phyloP scores from a whole-genome alignment of 2,113 vertebrate species.

The Crotalus helleri region DNA sequence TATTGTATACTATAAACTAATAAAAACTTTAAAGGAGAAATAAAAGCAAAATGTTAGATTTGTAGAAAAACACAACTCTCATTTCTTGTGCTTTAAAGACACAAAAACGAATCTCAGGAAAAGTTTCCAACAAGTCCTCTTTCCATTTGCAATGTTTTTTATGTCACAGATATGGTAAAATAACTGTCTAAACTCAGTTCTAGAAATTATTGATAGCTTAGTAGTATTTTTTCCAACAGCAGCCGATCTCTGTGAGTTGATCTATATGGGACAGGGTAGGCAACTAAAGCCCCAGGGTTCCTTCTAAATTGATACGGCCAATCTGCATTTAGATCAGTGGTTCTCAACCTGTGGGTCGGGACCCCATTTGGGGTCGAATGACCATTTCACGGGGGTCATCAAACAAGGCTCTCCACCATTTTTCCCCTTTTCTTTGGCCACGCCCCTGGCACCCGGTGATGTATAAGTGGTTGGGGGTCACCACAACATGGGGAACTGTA shows the following conservation, averaged over 20 bases:
- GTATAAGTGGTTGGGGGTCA: too few species aligned
- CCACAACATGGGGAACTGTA: too few species aligned
- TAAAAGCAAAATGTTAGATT: slow-evolving; percentile 1
- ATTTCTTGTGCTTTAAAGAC: neutral
- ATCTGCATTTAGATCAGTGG: neutral
- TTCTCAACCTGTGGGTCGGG: too few species aligned
- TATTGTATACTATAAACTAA: too few species aligned
- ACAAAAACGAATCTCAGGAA: neutral
- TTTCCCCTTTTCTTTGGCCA: too few species aligned
- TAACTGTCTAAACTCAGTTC: neutral
- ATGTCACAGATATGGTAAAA: neutral
- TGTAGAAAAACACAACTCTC: neutral
- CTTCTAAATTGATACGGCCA: neutral
- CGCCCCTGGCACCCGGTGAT: too few species aligned
- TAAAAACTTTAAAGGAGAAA: neutral
- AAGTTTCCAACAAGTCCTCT: neutral
- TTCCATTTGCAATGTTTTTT: rapidly evolving
- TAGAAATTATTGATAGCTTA: neutral
- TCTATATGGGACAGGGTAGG: neutral
- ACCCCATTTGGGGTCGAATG: too few species aligned
- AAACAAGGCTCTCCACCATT: too few species aligned
- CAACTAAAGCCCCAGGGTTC: neutral
- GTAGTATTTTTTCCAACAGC: neutral
- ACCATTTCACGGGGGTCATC: too few species aligned
- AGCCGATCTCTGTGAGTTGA: neutral